Conservation (phyloP, 2,797 vertebrate genomes). For the Molothrus ater region DNA sequence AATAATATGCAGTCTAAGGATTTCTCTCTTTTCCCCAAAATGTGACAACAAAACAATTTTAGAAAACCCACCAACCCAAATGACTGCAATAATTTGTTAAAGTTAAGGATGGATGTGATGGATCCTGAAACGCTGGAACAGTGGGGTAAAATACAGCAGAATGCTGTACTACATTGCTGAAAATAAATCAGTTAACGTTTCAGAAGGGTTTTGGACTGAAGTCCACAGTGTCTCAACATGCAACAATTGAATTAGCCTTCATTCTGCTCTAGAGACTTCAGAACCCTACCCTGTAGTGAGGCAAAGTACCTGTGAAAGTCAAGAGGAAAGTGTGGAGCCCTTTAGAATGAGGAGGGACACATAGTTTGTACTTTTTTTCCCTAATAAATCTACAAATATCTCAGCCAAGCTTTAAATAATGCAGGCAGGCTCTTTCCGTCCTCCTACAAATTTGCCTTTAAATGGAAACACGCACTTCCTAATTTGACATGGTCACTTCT, state of each 20-base stretch:
- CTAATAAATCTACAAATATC: background rate
- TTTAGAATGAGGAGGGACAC: background rate
- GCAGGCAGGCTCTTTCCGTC: background rate
- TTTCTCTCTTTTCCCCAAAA: background rate
- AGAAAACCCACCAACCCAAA: background rate
- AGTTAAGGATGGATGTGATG: background rate
- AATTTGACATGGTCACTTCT: background rate
- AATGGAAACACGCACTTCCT: background rate
- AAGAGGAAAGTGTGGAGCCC: background rate
- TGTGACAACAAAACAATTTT: background rate
- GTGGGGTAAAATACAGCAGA: background rate
- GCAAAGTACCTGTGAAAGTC: background rate
- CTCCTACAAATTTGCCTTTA: background rate
- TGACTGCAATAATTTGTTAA: background rate
- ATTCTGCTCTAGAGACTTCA: background rate
- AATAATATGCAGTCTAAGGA: background rate
- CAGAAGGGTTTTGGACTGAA: conserved; percentile 1
- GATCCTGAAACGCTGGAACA: background rate
- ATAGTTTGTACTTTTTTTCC: background rate
- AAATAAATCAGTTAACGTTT: background rate
- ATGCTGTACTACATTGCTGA: background rate
- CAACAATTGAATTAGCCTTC: conserved; percentile 17
- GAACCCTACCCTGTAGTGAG: background rate
- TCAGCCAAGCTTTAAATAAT: background rate
- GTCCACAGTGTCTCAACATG: background rate